Evolutionary conservation across 2,113 vertebrate species (phyloP), one percentile per base, ranked within the genome.

Genomic region (Lathamus discolor): DNA sequence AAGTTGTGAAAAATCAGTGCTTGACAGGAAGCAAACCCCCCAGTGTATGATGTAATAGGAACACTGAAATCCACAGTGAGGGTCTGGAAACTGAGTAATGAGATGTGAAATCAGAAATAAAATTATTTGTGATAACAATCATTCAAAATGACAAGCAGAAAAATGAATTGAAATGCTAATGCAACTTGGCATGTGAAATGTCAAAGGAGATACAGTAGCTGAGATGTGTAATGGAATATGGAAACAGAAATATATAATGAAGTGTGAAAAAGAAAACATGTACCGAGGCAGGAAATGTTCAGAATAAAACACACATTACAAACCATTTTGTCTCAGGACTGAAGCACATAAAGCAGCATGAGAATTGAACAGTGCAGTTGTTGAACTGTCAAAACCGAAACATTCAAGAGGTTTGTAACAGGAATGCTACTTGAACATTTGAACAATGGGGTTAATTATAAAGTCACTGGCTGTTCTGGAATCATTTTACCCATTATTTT

Each of bases 101-200:
- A 86, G 80, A 92, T 43, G 55, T 94, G 88, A 94, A 93, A 93
- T 77, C 91, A 88, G 68, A 92, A 94, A 54, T 73, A 74, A 81
- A 92, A 83, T 93, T 0, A 83, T 90, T 83, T 86, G 41, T 59
- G 68, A 35, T 70, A 88, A 86, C 4, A 8, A 70, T 88, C 76
- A 95, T 81, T 90, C 68, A 86, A 51, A 74, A 90, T 54, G 83
- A 86, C 76, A 92, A 81, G 37, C 27, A 39, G 91, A 91, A 90
- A 2, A 35, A 92, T 75, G 52, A 89, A 66, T 1, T 9, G 1
- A 88, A 92, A 86, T 86, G 73, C 22, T 92, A 94, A 90, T 63
- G 63, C 54, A 67, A 44, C 31, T 35, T 59, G 59, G 27, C 59
- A 37, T 62, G 85, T 2, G 17, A 90, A 81, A 74, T 74, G 83